Evolutionary conservation across 2,888 invertebrate species (phyloP), one percentile per base, ranked within the genome.

Genomic region (Mythimna albipuncta): DNA sequence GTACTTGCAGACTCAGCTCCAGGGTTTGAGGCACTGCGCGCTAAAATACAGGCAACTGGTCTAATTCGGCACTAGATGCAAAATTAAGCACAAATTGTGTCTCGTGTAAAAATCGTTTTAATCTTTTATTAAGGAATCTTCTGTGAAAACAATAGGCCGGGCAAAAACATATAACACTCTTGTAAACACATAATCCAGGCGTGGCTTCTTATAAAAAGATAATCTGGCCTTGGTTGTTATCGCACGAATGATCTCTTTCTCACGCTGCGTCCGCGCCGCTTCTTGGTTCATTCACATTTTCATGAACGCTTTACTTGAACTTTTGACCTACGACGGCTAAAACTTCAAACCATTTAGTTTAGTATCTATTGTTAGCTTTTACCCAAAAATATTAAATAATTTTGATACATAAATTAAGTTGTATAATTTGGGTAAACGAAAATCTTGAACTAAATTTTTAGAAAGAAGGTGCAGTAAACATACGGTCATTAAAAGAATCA

Each of bases 241-340:
- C 85, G 47, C 63, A n/a, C 64, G 63, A 69, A 35, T 80, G 72
- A 86, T 86, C 87, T 85, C 61, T 82, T 87, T 88, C 88, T 77
- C 88, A 88, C 88, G 87, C 61, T 62, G 79, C 72, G 66, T 64
- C 44, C 26, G 68, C 64, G 44, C 58, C 61, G 58, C 26, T 55
- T 70, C 81, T 75, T 80, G 83, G 88, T 85, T 88, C 87, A 83
- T 86, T 88, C 86, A 86, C 87, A 85, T 88, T 84, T 82, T 77
- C 74, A 77, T 72, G 65, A 78, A 85, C 79, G 44, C 55, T 63
- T 81, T 75, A 63, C 64, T 79, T 77, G 81, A 81, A 79, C 82
- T 79, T 75, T 79, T 85, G 85, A 85, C 85, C 83, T 77, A 78
- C 68, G 72, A 41, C 55, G n/a, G 38, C 35, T 50, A 26, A 63